Evolutionary conservation across 2,797 vertebrate species (phyloP), one percentile per base, ranked within the genome.

Genomic region (Catostomus latipinnis): DNA sequence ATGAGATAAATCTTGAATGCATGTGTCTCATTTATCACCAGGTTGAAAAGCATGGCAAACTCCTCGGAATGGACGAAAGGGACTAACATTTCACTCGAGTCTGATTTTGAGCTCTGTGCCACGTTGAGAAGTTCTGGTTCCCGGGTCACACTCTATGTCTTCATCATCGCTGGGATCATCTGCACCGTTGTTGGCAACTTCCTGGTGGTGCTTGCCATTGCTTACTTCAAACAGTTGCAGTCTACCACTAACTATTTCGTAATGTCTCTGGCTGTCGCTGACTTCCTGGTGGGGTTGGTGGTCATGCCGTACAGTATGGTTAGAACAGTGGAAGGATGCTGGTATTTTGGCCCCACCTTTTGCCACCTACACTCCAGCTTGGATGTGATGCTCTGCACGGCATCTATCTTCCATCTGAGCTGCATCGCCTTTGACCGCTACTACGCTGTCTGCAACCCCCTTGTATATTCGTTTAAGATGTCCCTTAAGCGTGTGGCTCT

Each of bases 291-390:
- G 53, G 94, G 95, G 6, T 88, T 95, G 58, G 84, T 93, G 0
- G 95, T 96, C 76, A 96, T 96, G 94, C 95, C 95, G 6, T 96
- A 94, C 52, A 95, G 95, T 85, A 93, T 94, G 76, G 88, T 94
- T 48, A 90, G 94, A 43, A 94, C 95, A 0, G 88, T 95, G 46
- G 94, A 95, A 68, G 93, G 94, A 76, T 95, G 95, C 84, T 96
- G 95, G 95, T 91, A 89, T 84, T 95, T 95, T 5, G 94, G 95
- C 8, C 75, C 89, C 43, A 89, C 89, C 34, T 95, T 95, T 82
- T 95, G 95, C 70, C 89, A 86, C 67, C 87, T 96, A 71, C 95
- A 95, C 71, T 94, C 93, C 0, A 95, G 95, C 78, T 91, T 96
- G 0, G 94, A 96, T 43, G 93, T 95, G 66, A 95, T 95, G 91